Evolutionary conservation across 37 sponge, comb jelly and placozoan species (phyloP).

Genomic region (Halisarca cf. caerulea): DNA sequence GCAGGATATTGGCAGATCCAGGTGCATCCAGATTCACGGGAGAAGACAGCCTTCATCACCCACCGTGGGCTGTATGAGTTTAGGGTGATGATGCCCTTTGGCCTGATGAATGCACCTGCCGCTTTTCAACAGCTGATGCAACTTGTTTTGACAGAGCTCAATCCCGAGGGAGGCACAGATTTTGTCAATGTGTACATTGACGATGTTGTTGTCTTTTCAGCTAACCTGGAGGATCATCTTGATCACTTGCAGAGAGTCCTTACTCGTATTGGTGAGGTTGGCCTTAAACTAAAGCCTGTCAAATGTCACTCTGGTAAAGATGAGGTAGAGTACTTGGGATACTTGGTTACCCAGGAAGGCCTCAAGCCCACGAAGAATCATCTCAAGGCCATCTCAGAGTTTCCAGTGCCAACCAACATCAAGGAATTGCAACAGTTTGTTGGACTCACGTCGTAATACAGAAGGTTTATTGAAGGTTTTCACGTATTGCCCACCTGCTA

Average conservation of each 20-base stretch:
- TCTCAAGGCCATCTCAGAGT: slow-evolving; percentile 10
- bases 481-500: slow-evolving; percentile 15
- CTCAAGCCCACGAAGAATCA: background rate
- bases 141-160: slow-evolving; percentile 32
- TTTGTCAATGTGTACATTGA: slow-evolving; percentile 43
- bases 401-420: slow-evolving; percentile 23
- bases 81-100: slow-evolving; percentile 42
- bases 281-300: slow-evolving; percentile 32
- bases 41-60: slow-evolving; percentile 45
- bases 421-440: slow-evolving; percentile 31
- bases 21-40: background rate
- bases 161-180: background rate
- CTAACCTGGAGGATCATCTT: slow-evolving; percentile 24
- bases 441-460: slow-evolving; percentile 34
- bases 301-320: slow-evolving; percentile 30
- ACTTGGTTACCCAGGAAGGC: slow-evolving; percentile 22
- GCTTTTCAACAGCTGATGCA: slow-evolving; percentile 54
- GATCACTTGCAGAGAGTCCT: slow-evolving; percentile 30
- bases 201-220: slow-evolving; percentile 40
- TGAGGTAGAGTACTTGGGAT: slow-evolving; percentile 26
- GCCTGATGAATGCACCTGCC: slow-evolving; percentile 43
- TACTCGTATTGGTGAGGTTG: slow-evolving; percentile 14
- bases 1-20: slow-evolving; percentile 48
- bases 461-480: slow-evolving; percentile 19
- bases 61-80: slow-evolving; percentile 43